A percentile compares a stretch with the other conserved stretches of the same genome.
Conservation (phyloP, 1,140 invertebrate genomes). For the Drosophila ironensis region DNA sequence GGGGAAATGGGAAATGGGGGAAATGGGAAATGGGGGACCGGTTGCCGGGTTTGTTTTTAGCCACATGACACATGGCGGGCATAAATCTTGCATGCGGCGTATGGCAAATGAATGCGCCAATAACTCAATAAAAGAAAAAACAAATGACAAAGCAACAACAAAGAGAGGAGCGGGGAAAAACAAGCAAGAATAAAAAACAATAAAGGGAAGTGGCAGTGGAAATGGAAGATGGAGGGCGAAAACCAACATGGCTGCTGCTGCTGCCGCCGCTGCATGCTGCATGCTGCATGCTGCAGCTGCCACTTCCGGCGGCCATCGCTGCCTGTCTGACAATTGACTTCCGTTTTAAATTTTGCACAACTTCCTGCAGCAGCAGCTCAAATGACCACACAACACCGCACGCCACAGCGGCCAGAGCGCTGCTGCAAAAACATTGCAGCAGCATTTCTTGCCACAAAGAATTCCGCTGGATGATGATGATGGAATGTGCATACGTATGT, state of each 20-base stretch:
- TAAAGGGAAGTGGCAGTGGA: not conserved
- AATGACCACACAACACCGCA: constrained; percentile 35
- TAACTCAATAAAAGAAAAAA: constrained; percentile 63
- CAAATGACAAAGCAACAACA: constrained; percentile 25
- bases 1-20: constrained; percentile 4
- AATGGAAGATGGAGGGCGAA: not conserved
- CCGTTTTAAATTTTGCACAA: constrained; percentile 79
- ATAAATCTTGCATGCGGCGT: constrained; percentile 76
- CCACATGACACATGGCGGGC: constrained; percentile 75
- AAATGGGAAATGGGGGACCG: not conserved
- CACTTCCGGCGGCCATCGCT: constrained; percentile 71
- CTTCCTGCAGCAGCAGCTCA: constrained; percentile 50
- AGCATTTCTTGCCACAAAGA: constrained; percentile 5
- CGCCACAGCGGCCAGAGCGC: not conserved
- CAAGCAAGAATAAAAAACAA: not conserved
- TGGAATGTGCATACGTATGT: not conserved
- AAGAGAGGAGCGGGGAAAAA: not conserved
- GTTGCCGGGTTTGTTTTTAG: constrained; percentile 58
- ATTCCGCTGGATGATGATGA: not conserved
- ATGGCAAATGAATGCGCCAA: constrained; percentile 80
- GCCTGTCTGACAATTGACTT: constrained; percentile 75
- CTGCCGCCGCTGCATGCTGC: constrained; percentile 54
- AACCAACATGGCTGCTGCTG: constrained; percentile 59
- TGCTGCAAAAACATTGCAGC: not conserved
- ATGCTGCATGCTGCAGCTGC: constrained; percentile 63